phyloP scores from a whole-genome alignment of 2,888 invertebrate genomes.

The Andrena marginata region DNA sequence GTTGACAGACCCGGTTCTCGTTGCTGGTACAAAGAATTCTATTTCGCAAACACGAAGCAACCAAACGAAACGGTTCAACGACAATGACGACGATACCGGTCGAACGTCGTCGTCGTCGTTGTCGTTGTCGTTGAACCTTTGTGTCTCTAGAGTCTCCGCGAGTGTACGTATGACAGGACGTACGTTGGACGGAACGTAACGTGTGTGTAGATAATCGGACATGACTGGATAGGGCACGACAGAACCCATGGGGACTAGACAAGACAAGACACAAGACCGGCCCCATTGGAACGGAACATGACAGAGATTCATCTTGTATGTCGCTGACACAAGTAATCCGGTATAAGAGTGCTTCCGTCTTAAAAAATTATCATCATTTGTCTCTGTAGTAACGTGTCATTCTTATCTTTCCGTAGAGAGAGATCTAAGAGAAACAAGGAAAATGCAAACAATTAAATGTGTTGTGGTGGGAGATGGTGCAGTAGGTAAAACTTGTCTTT shows the following conservation, averaged over 20 bases:
- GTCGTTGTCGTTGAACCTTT: constrained; percentile 1
- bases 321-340: constrained; percentile 9
- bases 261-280: not conserved
- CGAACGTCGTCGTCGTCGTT: too few relatives aligned
- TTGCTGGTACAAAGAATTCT: not conserved
- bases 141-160: not conserved
- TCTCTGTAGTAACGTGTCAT: constrained; percentile 15
- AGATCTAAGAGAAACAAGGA: constrained; percentile 10
- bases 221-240: constrained; percentile 22
- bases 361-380: not conserved
- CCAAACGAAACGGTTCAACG: too few relatives aligned
- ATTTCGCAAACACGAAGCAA: not conserved
- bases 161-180: constrained; percentile 4
- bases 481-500: constrained; percentile 97
- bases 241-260: constrained; percentile 17
- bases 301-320: constrained; percentile 6
- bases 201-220: not conserved
- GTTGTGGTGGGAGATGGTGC: constrained; percentile 99
- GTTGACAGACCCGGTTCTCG: constrained; percentile 11
- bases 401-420: constrained; percentile 39
- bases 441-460: constrained; percentile 98
- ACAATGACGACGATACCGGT: too few relatives aligned
- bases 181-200: not conserved
- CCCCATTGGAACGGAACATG: constrained; percentile 4
- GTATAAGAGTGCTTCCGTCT: not conserved